A percentile compares a stretch with the other conserved stretches of the same genome.
Conservation (phyloP, 2,113 vertebrate species). For the Eudyptes chrysolophus region DNA sequence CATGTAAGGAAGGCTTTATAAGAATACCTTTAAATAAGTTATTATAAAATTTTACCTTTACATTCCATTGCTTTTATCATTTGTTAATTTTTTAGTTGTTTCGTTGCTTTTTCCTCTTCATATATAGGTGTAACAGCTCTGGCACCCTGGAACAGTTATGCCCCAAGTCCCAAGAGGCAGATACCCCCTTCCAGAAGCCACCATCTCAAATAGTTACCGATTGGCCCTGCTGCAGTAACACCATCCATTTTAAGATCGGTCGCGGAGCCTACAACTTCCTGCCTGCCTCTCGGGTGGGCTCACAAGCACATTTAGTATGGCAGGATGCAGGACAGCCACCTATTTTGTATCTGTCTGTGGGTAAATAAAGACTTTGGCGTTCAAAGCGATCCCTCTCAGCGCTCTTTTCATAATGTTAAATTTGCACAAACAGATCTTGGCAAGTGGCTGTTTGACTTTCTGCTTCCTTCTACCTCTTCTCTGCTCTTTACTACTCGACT, state of each 20-base stretch:
- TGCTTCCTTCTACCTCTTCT: constrained; percentile 38
- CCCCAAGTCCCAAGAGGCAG: neutral
- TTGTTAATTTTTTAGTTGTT: constrained; percentile 10
- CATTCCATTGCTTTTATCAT: constrained; percentile 47
- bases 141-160: neutral
- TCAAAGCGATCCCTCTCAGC: neutral
- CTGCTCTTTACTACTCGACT: neutral
- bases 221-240: neutral
- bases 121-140: neutral
- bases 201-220: neutral
- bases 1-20: constrained; percentile 50
- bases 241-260: neutral
- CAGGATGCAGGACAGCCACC: constrained; percentile 16
- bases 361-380: neutral
- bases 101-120: neutral
- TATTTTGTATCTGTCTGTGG: neutral
- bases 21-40: constrained; percentile 57
- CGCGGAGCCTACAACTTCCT: neutral
- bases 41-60: constrained; percentile 54
- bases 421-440: neutral
- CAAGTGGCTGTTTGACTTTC: neutral
- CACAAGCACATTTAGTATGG: neutral
- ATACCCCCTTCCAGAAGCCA: neutral
- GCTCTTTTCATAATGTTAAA: accelerated
- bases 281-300: neutral